Evolutionary conservation across 2,113 vertebrate genomes (phyloP).

Genomic region (Ia io): DNA sequence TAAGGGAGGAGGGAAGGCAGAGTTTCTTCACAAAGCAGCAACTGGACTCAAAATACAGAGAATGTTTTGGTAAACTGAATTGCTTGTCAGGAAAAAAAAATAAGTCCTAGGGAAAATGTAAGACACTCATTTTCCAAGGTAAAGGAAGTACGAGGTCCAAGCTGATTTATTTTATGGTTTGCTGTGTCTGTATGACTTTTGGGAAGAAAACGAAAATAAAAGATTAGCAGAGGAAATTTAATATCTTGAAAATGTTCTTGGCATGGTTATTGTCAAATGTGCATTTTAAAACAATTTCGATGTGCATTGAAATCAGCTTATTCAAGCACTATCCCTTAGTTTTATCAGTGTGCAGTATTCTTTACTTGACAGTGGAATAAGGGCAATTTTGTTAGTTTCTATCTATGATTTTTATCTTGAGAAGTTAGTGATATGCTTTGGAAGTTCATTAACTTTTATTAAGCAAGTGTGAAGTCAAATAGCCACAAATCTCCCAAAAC

Average conservation of each 20-base stretch:
- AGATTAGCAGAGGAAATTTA: not conserved
- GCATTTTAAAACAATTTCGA: not conserved
- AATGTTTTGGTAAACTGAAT: not conserved
- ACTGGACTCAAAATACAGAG: not conserved
- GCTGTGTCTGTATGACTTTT: not conserved
- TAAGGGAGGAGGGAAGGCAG: not conserved
- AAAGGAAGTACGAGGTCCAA: not conserved
- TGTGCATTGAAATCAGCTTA: not conserved
- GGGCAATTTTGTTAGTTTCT: not conserved
- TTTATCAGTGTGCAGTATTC: not conserved
- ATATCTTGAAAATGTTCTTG: not conserved
- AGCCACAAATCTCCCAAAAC: not conserved
- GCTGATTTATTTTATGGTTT: not conserved
- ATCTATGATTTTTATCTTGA: not conserved
- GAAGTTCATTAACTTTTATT: not conserved
- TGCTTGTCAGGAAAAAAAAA: not conserved
- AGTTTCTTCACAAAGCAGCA: not conserved
- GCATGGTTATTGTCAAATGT: not conserved
- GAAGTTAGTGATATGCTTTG: not conserved
- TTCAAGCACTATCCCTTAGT: not conserved
- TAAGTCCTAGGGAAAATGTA: not conserved
- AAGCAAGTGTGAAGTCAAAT: not conserved
- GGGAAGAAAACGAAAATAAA: not conserved
- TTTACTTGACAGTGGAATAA: not conserved
- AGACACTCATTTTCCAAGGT: not conserved